These are phyloP conservation scores for Drosophila melanosoma DNA, from an alignment of 2,888 invertebrate species.

Conservation along the genomic window DNA sequence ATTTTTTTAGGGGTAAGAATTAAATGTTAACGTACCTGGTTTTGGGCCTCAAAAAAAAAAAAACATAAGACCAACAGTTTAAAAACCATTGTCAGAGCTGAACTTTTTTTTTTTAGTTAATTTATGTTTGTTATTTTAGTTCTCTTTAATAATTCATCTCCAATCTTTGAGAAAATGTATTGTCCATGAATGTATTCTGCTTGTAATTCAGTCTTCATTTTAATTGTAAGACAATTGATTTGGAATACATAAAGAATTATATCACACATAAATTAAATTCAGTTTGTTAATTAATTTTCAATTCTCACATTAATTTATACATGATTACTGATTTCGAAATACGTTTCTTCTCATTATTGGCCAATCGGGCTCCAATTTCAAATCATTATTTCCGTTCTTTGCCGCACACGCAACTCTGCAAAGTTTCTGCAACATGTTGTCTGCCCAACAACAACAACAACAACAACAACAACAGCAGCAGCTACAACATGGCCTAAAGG, in stretches of 20 bases:
- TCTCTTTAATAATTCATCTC: neutral
- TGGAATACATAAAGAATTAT: neutral
- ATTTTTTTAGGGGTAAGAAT: neutral
- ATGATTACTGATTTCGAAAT: constrained; percentile 21
- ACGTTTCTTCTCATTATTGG: constrained; percentile 23
- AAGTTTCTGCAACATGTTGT: constrained; percentile 55
- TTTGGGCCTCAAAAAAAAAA: neutral
- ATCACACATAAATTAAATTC: neutral
- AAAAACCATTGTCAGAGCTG: neutral
- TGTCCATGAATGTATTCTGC: neutral
- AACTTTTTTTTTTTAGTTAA: neutral
- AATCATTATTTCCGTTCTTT: constrained; percentile 52
- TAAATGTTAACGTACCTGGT: neutral
- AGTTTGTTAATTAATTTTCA: neutral
- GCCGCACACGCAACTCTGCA: constrained; percentile 40
- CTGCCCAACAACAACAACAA: neutral
- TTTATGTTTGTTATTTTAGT: neutral
- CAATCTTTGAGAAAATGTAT: neutral
- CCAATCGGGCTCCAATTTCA: constrained; percentile 32
- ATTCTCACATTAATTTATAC: constrained; percentile 11
- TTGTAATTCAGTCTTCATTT: neutral
- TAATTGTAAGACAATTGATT: neutral
- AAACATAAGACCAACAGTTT: neutral
- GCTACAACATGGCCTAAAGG: constrained; percentile 13
- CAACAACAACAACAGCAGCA: constrained; percentile 1